A percentile compares a stretch with the other conserved stretches of the same genome.
These are phyloP conservation scores for Hippoglossus hippoglossus DNA, from an alignment of 2,797 vertebrate species.

Conservation along the genomic window DNA sequence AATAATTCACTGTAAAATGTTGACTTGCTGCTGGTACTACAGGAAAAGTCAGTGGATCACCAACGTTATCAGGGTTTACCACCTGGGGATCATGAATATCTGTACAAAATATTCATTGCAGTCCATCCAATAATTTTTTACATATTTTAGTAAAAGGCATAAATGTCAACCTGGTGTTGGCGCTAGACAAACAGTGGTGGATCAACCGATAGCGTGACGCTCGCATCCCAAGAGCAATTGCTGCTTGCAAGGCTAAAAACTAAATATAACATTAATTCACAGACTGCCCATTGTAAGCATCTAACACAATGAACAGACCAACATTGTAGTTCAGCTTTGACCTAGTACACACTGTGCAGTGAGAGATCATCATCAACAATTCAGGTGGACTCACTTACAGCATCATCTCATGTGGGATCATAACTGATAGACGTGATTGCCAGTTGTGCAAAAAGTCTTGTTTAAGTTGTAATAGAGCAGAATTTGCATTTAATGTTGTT, in stretches of 20 bases:
- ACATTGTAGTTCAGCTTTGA: not conserved
- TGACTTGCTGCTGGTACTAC: not conserved
- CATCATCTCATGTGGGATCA: too few relatives aligned
- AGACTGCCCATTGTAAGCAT: not conserved
- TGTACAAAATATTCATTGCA: not conserved
- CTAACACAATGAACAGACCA: not conserved
- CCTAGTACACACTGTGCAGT: not conserved
- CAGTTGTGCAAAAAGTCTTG: not conserved
- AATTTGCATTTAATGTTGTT: too few relatives aligned
- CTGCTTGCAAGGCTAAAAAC: not conserved
- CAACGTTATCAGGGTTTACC: not conserved
- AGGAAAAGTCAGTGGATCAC: not conserved
- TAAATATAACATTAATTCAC: not conserved
- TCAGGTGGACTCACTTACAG: not conserved
- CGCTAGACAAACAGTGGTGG: not conserved
- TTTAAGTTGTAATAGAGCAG: too few relatives aligned
- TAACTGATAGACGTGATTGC: not conserved
- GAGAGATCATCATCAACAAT: not conserved
- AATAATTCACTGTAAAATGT: too few relatives aligned
- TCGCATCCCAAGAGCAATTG: not conserved
- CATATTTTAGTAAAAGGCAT: not conserved
- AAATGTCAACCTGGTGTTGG: not conserved
- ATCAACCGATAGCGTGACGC: not conserved
- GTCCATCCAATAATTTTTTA: not conserved
- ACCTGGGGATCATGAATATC: too few relatives aligned